Conservation (phyloP, 2,113 vertebrate genomes). For the Sceloporus tristichus region DNA sequence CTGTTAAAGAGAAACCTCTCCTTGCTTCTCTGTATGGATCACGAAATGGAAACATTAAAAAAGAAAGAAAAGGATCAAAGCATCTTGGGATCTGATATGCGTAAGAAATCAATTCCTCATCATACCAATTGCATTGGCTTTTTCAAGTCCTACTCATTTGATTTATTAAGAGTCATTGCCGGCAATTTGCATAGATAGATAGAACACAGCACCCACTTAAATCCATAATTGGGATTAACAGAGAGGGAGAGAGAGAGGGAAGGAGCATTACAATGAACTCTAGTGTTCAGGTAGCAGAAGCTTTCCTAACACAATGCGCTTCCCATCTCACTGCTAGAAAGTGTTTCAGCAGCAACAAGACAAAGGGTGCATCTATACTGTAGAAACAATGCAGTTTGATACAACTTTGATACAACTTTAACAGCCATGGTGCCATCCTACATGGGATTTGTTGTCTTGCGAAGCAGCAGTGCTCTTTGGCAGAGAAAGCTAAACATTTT, state of each 20-base stretch:
- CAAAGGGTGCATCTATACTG: too few relatives aligned
- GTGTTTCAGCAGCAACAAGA: too few relatives aligned
- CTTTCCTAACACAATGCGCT: too few relatives aligned
- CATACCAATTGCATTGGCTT: conserved; percentile 40
- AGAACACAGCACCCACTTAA: conserved; percentile 65
- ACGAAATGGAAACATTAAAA: conserved; percentile 34
- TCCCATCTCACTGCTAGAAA: too few relatives aligned
- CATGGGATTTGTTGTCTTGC: too few relatives aligned
- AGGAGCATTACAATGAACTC: neutral
- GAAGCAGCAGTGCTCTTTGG: too few relatives aligned
- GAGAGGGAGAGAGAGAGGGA: neutral
- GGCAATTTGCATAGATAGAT: conserved; percentile 68
- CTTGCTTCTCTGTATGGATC: conserved; percentile 20
- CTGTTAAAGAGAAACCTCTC: neutral
- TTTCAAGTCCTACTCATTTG: conserved; percentile 68
- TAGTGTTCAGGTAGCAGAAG: neutral
- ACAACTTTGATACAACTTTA: too few relatives aligned
- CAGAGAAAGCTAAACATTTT: too few relatives aligned
- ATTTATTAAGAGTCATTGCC: conserved; percentile 63
- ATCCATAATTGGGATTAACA: conserved; percentile 63
- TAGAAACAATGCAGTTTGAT: too few relatives aligned
- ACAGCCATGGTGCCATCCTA: too few relatives aligned
- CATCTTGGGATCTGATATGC: conserved; percentile 52
- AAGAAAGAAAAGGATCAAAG: conserved; percentile 56
- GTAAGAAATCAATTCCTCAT: conserved; percentile 60